A percentile compares a stretch with the other conserved stretches of the same genome.
phyloP scores from a whole-genome alignment of 1,140 invertebrate genomes.

The Orchestia grillus region DNA sequence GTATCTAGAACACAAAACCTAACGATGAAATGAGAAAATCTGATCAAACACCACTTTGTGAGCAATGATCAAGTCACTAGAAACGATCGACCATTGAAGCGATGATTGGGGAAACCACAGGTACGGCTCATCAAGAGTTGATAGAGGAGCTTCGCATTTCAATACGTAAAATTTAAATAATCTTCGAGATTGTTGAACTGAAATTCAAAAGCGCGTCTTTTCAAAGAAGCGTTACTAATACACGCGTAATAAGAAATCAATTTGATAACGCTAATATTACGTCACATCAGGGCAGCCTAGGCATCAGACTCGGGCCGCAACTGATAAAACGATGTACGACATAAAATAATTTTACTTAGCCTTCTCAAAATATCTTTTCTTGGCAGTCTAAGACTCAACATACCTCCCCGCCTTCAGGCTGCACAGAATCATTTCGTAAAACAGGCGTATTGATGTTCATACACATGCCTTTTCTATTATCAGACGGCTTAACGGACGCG shows the following conservation, averaged over 20 bases:
- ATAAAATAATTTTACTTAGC: background rate
- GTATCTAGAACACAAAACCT: conserved; percentile 12
- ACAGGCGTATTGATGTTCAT: background rate
- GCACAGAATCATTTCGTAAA: background rate
- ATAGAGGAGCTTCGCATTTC: background rate
- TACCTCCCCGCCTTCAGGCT: background rate
- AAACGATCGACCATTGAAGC: background rate
- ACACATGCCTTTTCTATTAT: background rate
- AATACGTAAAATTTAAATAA: background rate
- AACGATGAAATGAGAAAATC: background rate
- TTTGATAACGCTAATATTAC: conserved; percentile 1
- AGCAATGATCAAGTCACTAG: background rate
- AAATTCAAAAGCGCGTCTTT: background rate
- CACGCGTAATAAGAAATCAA: background rate
- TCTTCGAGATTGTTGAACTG: background rate
- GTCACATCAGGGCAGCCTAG: background rate
- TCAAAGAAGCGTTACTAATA: background rate
- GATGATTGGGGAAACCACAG: background rate
- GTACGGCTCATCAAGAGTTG: background rate
- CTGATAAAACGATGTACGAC: background rate
- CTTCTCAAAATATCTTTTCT: background rate
- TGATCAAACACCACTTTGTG: background rate
- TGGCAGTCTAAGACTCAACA: background rate
- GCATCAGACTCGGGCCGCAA: background rate
- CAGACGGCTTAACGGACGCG: background rate